phyloP scores from a whole-genome alignment of 2,888 invertebrate species.

The Diplazon laetatorius region DNA sequence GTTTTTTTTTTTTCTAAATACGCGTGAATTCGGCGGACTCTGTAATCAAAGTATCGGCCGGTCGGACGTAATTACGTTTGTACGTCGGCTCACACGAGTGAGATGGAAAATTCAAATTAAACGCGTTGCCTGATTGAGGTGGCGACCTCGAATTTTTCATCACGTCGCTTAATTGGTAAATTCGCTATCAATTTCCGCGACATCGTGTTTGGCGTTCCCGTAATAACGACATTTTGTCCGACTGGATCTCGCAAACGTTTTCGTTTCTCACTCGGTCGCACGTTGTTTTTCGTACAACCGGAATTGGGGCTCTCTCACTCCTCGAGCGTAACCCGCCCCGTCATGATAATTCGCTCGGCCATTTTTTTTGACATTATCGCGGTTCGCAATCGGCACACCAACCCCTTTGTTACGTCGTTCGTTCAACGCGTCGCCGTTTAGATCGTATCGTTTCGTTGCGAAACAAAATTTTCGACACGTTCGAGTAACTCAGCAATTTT shows the following conservation, averaged over 20 bases:
- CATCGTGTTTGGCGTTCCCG: conserved; percentile 31
- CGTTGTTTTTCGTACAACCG: conserved; percentile 46
- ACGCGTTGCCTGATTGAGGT: conserved; percentile 42
- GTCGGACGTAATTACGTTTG: conserved; percentile 47
- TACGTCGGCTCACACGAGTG: neutral
- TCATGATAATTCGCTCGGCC: conserved; percentile 33
- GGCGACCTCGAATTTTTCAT: conserved; percentile 56
- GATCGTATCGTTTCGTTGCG: conserved; percentile 27
- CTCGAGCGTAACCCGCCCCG: neutral
- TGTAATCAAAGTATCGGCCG: conserved; percentile 36
- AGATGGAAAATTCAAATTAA: conserved; percentile 18
- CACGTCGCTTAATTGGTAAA: conserved; percentile 52
- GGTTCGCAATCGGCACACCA: conserved; percentile 38
- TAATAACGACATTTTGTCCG: conserved; percentile 22
- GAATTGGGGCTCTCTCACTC: neutral
- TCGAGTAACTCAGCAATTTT: too few relatives aligned
- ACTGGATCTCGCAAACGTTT: neutral
- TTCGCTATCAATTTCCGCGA: conserved; percentile 32
- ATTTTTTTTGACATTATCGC: conserved; percentile 42
- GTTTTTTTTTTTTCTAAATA: too few relatives aligned
- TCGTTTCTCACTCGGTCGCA: neutral
- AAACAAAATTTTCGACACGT: conserved; percentile 22
- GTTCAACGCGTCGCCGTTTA: too few relatives aligned
- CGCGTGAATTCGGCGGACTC: neutral
- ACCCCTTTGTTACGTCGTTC: conserved; percentile 6